Conservation (phyloP, 2,113 vertebrate genomes). For the Channa argus region DNA sequence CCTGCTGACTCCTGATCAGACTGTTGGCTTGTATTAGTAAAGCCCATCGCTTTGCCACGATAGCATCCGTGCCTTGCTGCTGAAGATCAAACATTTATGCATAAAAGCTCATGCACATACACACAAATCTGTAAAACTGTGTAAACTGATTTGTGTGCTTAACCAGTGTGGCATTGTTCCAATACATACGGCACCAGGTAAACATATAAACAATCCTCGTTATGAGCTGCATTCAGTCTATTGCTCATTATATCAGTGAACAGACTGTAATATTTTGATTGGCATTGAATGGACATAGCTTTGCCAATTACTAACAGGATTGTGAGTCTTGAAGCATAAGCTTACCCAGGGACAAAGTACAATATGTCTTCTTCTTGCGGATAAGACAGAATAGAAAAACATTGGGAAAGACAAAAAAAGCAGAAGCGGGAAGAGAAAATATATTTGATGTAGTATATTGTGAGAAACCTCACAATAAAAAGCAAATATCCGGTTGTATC, state of each 20-base stretch:
- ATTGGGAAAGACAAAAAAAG: conserved; percentile 10
- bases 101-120: background rate
- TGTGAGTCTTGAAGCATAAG: conserved; percentile 80
- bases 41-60: conserved; percentile 59
- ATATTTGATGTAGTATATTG: conserved; percentile 25
- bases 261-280: conserved; percentile 75
- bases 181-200: conserved; percentile 40
- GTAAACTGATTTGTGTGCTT: conserved; percentile 47
- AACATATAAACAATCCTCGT: conserved; percentile 59
- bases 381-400: conserved; percentile 27
- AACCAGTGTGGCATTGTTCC: conserved; percentile 40
- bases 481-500: conserved; percentile 47
- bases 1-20: conserved; percentile 80
- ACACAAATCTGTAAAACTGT: conserved; percentile 25
- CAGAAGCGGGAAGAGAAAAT: conserved; percentile 16
- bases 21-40: conserved; percentile 61
- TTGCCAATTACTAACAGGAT: conserved; percentile 80
- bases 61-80: conserved; percentile 30
- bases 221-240: conserved; percentile 40
- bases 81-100: conserved; percentile 31
- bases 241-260: conserved; percentile 61
- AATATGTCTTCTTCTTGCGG: conserved; percentile 54
- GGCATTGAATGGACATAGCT: conserved; percentile 58
- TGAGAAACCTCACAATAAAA: conserved; percentile 35
- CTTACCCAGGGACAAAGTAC: conserved; percentile 61